Base-by-base conservation (phyloP, 2,113 vertebrate species). In the Mugil cephalus region DNA sequence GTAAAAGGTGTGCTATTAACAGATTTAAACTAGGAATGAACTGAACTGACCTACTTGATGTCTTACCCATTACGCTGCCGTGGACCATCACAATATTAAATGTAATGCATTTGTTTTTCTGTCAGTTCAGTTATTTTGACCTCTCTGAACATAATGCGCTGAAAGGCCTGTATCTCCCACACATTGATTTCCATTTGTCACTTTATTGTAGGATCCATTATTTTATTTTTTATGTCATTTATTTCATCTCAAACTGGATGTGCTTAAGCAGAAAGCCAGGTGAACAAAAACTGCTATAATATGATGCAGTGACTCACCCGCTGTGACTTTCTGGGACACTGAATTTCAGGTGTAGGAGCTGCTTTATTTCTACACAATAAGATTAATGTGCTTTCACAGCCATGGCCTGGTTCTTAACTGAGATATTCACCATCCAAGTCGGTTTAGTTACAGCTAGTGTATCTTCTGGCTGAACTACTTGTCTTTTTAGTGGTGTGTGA, bases 351-450 rank as follows among this genome's bases (percentile, higher is more conserved):
- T 51, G 42, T n/a, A 12, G 40, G 30, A n/a, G 54, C 11, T 14
- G n/a, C 38, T 66, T 11, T 5, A 14, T 69, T 56, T 47, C 24
- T 13, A 1, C 51, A 62, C 30, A 6, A 10, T 4, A 82, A 36
- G 24, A 62, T 71, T 7, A 66, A 70, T 61, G 24, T 51, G 6
- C 62, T 14, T 69, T 55, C 60, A 74, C 21, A 48, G 3, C 8
- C 43, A 30, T 68, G 63, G 50, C 67, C 46, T 59, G 72, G 21
- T 69, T 78, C 61, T 13, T 7, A 50, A 17, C 62, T 54, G 46
- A 18, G 46, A 56, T 62, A 36, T 24, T 24, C 46, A 48, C 45
- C 45, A 7, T 46, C 39, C 68, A 72, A 48, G 43, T 77, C 59
- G 38, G 48, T 47, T 21, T 40, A 15, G 17, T 48, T 15, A 52